These are phyloP conservation scores for Dynastes grantii DNA, from an alignment of 2,888 invertebrate species.

Conservation along the genomic window DNA sequence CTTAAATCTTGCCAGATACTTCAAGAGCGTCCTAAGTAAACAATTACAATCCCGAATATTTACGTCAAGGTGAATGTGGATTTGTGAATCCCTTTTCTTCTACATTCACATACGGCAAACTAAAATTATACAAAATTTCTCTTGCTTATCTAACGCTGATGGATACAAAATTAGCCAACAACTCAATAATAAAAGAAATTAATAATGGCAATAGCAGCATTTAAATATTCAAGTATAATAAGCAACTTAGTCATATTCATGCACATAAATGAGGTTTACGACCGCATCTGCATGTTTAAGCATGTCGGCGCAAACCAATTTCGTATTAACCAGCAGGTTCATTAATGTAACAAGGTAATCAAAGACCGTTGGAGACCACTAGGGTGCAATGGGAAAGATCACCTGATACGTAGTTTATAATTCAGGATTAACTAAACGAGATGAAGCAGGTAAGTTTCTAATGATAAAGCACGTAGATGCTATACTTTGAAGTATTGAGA, in stretches of 20 bases:
- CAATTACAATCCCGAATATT: conserved; percentile 18
- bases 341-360: conserved; percentile 57
- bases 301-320: conserved; percentile 53
- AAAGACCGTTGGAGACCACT: conserved; percentile 47
- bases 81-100: conserved; percentile 3
- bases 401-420: conserved; percentile 40
- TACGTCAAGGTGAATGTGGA: conserved; percentile 4
- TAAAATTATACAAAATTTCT: too few species aligned
- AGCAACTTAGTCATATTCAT: neutral
- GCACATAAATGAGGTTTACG: conserved; percentile 55
- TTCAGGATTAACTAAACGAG: conserved; percentile 37
- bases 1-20: conserved; percentile 33
- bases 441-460: conserved; percentile 28
- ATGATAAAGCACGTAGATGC: conserved; percentile 1
- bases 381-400: conserved; percentile 34
- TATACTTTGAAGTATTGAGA: neutral
- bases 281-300: conserved; percentile 54
- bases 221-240: conserved; percentile 7
- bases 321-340: conserved; percentile 55
- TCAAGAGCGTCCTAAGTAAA: conserved; percentile 41
- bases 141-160: too few species aligned
- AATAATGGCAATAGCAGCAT: neutral
- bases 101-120: neutral
- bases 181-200: neutral
- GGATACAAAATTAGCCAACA: neutral